Evolutionary conservation across 2,888 invertebrate genomes (phyloP), one percentile per base, ranked within the genome.

Genomic region (Agriotes lineatus): DNA sequence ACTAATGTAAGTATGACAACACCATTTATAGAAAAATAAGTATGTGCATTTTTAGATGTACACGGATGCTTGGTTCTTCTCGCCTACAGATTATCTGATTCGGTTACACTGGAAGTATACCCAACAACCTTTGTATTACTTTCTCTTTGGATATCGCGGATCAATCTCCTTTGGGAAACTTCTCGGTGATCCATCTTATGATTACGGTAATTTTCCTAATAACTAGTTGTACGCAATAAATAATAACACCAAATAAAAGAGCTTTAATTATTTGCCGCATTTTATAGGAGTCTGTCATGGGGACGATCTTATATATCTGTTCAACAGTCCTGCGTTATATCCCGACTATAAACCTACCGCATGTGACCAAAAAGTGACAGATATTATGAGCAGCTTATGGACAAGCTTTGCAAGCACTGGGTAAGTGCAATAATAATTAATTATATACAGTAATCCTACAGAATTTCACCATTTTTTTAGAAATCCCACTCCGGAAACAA

Each of bases 231-330:
- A n/a, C n/a, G 22, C 3, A 2, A 19, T 5, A 25, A 25, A 25
- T 3, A 25, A 25, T 7, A 7, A 3, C 25, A 3, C 3, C 4
- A 25, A 25, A 25, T 25, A 25, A 25, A n/a, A n/a, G 16, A 57
- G 1, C 7, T 42, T 18, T 20, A 20, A n/a, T 58, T 12, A 18
- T 33, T 12, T 20, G 3, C 33, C 14, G n/a, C 4, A 14, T 6
- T 33, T n/a, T 57, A 35, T 37, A 57, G 92, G 94, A 57, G 91
- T 93, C 0, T 91, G 92, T 60, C 95, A 95, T 79, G 94, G 93
- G 0, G 95, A 95, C 76, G 95, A 96, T 70, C 83, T 95, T 58
- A 92, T 93, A 80, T 92, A 95, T 80, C 16, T 65, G n/a, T 65
- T 65, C 16, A 48, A 22, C 4, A 65, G 45, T n/a, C 9, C 10